Evolutionary conservation across 2,888 invertebrate genomes (phyloP).

Genomic region (Calameuta filiformis): DNA sequence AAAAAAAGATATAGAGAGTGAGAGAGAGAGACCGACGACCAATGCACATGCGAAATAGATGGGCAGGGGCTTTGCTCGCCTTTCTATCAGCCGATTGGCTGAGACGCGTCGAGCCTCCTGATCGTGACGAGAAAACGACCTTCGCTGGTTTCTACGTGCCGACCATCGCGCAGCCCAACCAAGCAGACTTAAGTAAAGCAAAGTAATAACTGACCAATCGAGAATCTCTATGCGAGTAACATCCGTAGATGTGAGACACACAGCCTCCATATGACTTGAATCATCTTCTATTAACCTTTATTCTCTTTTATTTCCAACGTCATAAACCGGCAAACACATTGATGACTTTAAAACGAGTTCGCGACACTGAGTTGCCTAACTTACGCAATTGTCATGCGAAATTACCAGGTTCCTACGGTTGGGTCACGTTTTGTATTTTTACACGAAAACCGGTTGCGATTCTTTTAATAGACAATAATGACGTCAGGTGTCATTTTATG

Average conservation of each 20-base stretch:
- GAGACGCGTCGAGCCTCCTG: slow-evolving; percentile 48
- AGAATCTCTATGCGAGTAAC: too few species aligned
- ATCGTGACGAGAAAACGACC: slow-evolving; percentile 35
- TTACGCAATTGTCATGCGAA: too few species aligned
- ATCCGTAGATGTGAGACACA: background rate
- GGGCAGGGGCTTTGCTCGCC: slow-evolving; percentile 31
- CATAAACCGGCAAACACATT: slow-evolving; percentile 7
- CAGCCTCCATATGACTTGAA: background rate
- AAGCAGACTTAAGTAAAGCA: background rate
- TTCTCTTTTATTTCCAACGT: slow-evolving; percentile 5
- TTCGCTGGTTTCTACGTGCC: slow-evolving; percentile 29
- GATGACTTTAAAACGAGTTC: too few species aligned
- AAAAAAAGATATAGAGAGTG: slow-evolving; percentile 16
- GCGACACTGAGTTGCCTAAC: too few species aligned
- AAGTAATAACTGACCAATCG: too few species aligned
- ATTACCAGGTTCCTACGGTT: too few species aligned
- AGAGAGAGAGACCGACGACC: slow-evolving; percentile 12
- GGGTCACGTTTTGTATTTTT: too few species aligned
- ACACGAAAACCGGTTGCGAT: too few species aligned
- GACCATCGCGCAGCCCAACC: background rate
- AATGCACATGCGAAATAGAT: slow-evolving; percentile 23
- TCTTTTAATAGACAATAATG: too few species aligned
- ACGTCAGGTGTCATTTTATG: too few species aligned
- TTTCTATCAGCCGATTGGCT: slow-evolving; percentile 49
- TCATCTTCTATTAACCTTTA: slow-evolving; percentile 26